phyloP scores from a whole-genome alignment of 2,888 invertebrate species.

The Chrysolina oricalcia region DNA sequence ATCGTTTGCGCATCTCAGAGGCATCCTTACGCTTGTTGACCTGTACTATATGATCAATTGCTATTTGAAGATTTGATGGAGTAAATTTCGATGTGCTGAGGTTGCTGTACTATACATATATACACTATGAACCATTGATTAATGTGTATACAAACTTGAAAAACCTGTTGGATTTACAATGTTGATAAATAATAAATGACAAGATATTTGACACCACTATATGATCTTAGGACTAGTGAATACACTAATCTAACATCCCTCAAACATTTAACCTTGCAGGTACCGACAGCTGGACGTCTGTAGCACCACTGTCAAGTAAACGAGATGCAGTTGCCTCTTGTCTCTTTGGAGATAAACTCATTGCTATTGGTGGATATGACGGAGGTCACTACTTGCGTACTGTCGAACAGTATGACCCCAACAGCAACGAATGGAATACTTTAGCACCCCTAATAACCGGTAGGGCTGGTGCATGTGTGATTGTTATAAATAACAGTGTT shows the following conservation, averaged over 20 bases:
- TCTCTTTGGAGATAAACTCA: constrained; percentile 85
- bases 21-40: too few species aligned
- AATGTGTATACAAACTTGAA: too few species aligned
- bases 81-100: too few species aligned
- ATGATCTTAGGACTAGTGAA: too few species aligned
- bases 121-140: too few species aligned
- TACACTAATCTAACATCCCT: not conserved
- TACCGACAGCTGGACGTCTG: constrained; percentile 90
- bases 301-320: constrained; percentile 87
- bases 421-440: constrained; percentile 85
- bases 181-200: too few species aligned
- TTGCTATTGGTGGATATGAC: constrained; percentile 93
- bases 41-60: too few species aligned
- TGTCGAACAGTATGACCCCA: constrained; percentile 93
- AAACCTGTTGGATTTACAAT: too few species aligned
- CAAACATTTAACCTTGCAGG: constrained; percentile 72
- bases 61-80: too few species aligned
- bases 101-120: too few species aligned
- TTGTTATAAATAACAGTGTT: constrained; percentile 72
- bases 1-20: too few species aligned
- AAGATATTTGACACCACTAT: too few species aligned
- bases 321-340: constrained; percentile 93
- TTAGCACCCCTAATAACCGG: constrained; percentile 87
- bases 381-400: constrained; percentile 90
- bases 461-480: constrained; percentile 91